Evolutionary conservation across 2,113 vertebrate species (phyloP), one percentile per base, ranked within the genome.

Genomic region (Dinomys branickii): DNA sequence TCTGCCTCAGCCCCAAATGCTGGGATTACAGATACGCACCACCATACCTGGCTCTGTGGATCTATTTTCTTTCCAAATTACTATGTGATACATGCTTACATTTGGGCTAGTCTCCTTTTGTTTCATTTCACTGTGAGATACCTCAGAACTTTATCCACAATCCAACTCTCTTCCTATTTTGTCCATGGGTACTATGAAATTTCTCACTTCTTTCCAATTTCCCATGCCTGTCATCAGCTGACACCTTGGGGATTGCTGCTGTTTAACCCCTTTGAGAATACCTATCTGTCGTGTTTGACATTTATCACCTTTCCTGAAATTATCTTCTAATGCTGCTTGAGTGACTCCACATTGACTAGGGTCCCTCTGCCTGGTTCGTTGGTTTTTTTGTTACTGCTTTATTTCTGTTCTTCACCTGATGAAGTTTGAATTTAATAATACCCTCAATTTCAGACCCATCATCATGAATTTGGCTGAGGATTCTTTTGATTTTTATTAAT

Each of bases 21-120:
- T 47, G 73, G 44, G 13, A 50, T 50, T 30, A 77, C 2, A 77
- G 26, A 5, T 50, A 6, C 50, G 73, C 28, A 5, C 44, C 44
- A 77, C 44, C 26, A 47, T 7, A 44, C 44, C 26, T 5, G 12
- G 73, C 26, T 50, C 44, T 2, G 4, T 33, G 7, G 41, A 87
- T 94, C 85, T 80, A 6, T 33, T 94, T 83, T 88, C 35, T 85
- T 92, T 92, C 30, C 80, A 56, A 90, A 58, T 94, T 94, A 61
- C 35, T 86, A 0, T 67, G 33, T 38, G 52, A 38, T 14, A 35
- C 4, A 50, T 17, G 61, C 1, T 77, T 22, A 56, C 35, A 59
- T 7, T 88, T 59, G 28, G 81, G 5, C 12, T 67, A 56, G 38
- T 80, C 58, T 28, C 20, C 28, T 78, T 54, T 41, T 88, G 86